Evolutionary conservation across 2,888 invertebrate genomes (phyloP).

Genomic region (Drosophila longiperda): DNA sequence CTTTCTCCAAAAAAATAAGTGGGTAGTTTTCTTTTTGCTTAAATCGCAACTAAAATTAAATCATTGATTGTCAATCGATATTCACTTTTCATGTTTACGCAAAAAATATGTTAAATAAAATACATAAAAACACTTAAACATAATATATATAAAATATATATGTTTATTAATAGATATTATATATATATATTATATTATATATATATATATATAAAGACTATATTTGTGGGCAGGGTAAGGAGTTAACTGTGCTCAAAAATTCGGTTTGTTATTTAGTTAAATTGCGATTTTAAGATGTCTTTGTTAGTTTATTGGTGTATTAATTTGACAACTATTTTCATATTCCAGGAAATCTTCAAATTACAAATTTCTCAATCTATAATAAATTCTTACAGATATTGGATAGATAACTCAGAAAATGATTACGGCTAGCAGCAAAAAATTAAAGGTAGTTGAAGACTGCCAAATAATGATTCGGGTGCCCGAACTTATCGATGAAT

Average conservation of each 20-base stretch:
- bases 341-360: neutral
- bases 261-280: neutral
- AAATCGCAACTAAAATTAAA: neutral
- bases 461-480: neutral
- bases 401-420: neutral
- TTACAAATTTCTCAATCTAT: neutral
- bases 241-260: neutral
- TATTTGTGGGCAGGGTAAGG: neutral
- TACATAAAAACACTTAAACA: too few species aligned
- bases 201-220: too few species aligned
- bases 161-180: neutral
- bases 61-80: neutral
- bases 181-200: neutral
- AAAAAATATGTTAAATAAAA: neutral
- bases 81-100: neutral
- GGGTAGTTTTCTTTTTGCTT: neutral
- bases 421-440: constrained; percentile 2
- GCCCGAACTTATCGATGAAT: constrained; percentile 58
- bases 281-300: too few species aligned
- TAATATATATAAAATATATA: neutral
- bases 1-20: neutral
- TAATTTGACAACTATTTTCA: neutral
- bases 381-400: neutral
- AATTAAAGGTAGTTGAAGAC: neutral
- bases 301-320: neutral